Percentiles rank a stretch among this genome's conserved stretches.
These are phyloP conservation scores for Beaufortia kweichowensis DNA, from an alignment of 2,113 vertebrate species.

Conservation along the genomic window DNA sequence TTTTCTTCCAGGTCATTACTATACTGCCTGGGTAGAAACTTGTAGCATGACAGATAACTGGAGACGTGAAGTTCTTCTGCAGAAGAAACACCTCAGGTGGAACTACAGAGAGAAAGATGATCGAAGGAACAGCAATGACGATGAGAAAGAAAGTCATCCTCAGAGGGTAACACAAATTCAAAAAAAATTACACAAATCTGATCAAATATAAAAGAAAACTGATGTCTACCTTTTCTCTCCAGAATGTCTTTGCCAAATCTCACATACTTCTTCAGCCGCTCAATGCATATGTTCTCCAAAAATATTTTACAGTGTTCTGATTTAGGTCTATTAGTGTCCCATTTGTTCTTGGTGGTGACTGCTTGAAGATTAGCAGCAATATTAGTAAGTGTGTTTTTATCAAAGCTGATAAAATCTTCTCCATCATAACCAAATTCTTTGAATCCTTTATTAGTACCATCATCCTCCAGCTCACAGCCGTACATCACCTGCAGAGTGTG, in stretches of 20 bases:
- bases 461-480: background rate
- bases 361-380: accelerated
- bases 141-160: too few relatives aligned
- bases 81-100: background rate
- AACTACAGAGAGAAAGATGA: too few relatives aligned
- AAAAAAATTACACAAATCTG: too few relatives aligned
- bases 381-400: constrained; percentile 19
- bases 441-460: background rate
- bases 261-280: constrained; percentile 50
- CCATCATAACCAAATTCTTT: background rate
- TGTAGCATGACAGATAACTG: constrained; percentile 27
- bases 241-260: background rate
- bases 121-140: too few relatives aligned
- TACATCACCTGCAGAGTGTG: accelerated
- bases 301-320: background rate
- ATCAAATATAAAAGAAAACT: too few relatives aligned
- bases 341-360: background rate
- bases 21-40: background rate
- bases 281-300: constrained; percentile 39
- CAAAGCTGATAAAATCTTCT: background rate
- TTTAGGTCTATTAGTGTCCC: accelerated
- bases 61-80: background rate
- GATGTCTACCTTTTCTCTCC: constrained; percentile 11
- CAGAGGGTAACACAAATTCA: too few relatives aligned
- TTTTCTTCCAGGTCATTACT: background rate